Base-by-base conservation (phyloP, 1,140 invertebrate species). In the Lordiphosa stackelbergi region DNA sequence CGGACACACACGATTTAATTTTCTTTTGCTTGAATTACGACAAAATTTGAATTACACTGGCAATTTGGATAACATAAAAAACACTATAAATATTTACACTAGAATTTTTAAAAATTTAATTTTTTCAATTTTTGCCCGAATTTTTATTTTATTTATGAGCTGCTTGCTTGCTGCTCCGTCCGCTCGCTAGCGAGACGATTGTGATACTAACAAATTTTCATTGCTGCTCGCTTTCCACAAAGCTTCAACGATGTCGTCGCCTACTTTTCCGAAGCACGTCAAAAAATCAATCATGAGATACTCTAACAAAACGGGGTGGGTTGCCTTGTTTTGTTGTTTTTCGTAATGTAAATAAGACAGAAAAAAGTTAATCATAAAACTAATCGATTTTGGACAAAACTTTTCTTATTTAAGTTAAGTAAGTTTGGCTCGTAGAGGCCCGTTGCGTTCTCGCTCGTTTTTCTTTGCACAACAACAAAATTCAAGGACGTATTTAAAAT, bases 201-300 rank as follows among this genome's bases (percentile, higher is more conserved):
- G 57, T 65, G 73, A 78, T 69, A 72, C 68, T 71, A 55, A 77
- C 48, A 73, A 75, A 46, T 78, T 71, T 69, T 59, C 54, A 52
- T 51, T 51, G 51, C 58, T 54, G 60, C 47, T 36, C 42, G 62
- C 62, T 66, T 74, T 66, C 57, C 72, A 57, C 35, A 47, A 47
- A 58, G 55, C 53, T 46, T 47, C 43, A 53, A 40, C 54, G 49
- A 13, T 10, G 28, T 63, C 66, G 57, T 66, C 55, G 73, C 68
- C 59, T 77, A 60, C 72, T 71, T 77, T 75, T 77, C 72, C 64
- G 69, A 70, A 49, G 53, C 65, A 73, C 66, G 72, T 73, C 62
- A 60, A 78, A 78, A 78, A 78, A 78, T 78, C 73, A 78, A 78
- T 78, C 73, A 75, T 31, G 28, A 31, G 6, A 31, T 31, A 31